Percentiles rank a stretch among this genome's conserved stretches.
Evolutionary conservation across 2,797 vertebrate species (phyloP).

Genomic region (Pyrrhura leucotis): DNA sequence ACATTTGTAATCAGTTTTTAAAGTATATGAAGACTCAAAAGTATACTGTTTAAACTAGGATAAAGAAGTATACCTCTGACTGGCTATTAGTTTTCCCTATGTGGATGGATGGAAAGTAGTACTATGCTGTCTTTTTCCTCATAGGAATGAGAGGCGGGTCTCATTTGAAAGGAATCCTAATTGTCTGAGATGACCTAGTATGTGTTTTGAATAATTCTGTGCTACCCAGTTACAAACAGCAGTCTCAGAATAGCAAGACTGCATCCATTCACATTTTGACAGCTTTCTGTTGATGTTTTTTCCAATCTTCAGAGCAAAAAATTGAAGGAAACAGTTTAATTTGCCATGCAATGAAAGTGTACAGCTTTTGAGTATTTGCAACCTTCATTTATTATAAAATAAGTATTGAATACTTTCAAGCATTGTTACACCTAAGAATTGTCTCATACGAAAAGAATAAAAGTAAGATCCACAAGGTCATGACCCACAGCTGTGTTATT

Average conservation of each 20-base stretch:
- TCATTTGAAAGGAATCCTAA: background rate
- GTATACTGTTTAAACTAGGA: background rate
- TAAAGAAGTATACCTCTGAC: background rate
- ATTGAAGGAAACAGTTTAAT: background rate
- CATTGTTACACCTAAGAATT: background rate
- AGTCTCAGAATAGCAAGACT: background rate
- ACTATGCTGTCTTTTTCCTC: background rate
- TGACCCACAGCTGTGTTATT: background rate
- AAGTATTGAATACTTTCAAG: background rate
- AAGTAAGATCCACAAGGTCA: background rate
- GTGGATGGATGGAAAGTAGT: background rate
- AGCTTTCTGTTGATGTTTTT: background rate
- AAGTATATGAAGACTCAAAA: background rate
- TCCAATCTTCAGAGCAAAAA: background rate
- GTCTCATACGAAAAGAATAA: background rate
- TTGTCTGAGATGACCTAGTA: background rate
- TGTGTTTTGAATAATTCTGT: constrained; percentile 12
- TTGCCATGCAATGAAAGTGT: background rate
- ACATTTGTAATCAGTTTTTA: background rate
- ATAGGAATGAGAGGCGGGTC: background rate
- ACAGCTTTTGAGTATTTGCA: background rate
- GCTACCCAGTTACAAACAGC: background rate
- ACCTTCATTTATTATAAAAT: background rate
- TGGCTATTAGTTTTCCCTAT: background rate
- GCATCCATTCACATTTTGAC: background rate